A percentile compares a stretch with the other conserved stretches of the same genome.
Conservation (phyloP, 2,113 vertebrate species). For the Thalassarche chlororhynchos region DNA sequence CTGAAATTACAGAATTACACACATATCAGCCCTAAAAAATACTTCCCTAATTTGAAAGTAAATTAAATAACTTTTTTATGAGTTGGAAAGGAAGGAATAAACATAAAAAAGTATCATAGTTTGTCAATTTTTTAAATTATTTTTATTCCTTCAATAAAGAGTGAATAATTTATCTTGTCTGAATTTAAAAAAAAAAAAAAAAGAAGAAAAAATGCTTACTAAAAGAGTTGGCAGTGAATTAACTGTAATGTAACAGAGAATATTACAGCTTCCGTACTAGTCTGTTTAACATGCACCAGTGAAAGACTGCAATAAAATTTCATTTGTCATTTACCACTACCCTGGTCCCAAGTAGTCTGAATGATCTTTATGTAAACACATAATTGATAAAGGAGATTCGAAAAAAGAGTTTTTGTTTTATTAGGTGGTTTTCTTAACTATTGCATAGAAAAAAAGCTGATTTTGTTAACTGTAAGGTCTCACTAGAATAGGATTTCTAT, state of each 20-base stretch:
- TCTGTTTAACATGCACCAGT: not conserved
- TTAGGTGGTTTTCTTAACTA: not conserved
- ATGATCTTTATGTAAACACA: not conserved
- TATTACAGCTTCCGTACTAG: not conserved
- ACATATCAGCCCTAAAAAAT: not conserved
- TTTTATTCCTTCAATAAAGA: not conserved
- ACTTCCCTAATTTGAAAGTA: not conserved
- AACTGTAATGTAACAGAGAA: not conserved
- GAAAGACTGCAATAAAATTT: not conserved
- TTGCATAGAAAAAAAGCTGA: not conserved
- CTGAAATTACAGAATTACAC: not conserved
- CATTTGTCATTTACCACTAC: conserved; percentile 17
- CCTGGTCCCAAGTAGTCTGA: not conserved
- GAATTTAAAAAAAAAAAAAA: not conserved
- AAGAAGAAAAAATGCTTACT: not conserved
- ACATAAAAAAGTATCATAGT: not conserved
- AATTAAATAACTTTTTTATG: not conserved
- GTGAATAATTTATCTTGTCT: not conserved
- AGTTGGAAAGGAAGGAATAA: not conserved
- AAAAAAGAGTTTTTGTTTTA: not conserved
- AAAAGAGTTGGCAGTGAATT: not conserved
- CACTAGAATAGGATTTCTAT: not conserved
- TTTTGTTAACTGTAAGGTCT: not conserved
- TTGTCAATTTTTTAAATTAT: not conserved
- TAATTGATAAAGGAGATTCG: not conserved